These are phyloP conservation scores for Alsophila aescularia DNA, from an alignment of 2,888 invertebrate species.

Conservation along the genomic window DNA sequence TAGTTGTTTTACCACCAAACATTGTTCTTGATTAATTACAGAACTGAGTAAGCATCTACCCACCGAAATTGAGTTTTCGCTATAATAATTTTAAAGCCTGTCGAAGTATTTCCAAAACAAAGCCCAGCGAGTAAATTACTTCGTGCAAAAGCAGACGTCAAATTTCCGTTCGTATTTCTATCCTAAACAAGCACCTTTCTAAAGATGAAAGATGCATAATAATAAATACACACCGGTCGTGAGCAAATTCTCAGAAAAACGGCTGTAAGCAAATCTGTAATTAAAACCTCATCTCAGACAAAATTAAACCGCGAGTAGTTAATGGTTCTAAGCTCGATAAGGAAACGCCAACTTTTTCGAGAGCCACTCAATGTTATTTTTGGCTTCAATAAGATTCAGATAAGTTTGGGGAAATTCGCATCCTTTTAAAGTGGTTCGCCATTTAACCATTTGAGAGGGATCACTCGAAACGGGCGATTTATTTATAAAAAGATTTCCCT, in stretches of 20 bases:
- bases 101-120: constrained; percentile 27
- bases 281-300: constrained; percentile 73
- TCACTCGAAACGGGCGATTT: constrained; percentile 45
- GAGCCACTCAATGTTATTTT: constrained; percentile 68
- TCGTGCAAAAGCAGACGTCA: constrained; percentile 27
- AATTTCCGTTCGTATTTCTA: constrained; percentile 38
- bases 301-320: constrained; percentile 78
- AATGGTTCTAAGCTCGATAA: constrained; percentile 79
- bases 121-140: constrained; percentile 29
- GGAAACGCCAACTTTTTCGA: constrained; percentile 72
- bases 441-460: constrained; percentile 53
- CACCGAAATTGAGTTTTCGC: constrained; percentile 1
- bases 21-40: neutral
- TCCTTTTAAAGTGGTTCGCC: constrained; percentile 60
- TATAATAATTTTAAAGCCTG: constrained; percentile 13
- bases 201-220: too few relatives aligned
- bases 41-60: neutral
- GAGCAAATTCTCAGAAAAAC: constrained; percentile 46
- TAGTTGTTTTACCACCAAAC: too few relatives aligned
- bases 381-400: constrained; percentile 72
- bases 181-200: constrained; percentile 47
- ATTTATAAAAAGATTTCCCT: constrained; percentile 46
- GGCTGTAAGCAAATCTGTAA: constrained; percentile 61
- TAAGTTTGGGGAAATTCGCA: constrained; percentile 70
- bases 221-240: constrained; percentile 52